These are phyloP conservation scores for Lethrus apterus DNA, from an alignment of 1,140 invertebrate species.

Conservation along the genomic window DNA sequence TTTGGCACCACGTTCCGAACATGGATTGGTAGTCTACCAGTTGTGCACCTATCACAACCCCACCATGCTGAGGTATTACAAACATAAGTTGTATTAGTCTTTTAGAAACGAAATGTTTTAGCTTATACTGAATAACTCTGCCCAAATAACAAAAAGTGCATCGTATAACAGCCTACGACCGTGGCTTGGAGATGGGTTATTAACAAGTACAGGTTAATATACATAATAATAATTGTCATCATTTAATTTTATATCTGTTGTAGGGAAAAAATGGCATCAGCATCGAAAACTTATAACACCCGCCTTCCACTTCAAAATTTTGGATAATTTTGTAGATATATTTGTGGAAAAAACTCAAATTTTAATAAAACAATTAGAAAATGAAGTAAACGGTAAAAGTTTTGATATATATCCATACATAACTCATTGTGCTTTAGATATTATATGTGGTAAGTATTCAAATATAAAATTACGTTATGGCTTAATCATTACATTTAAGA, in stretches of 20 bases:
- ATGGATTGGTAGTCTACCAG: too few species aligned
- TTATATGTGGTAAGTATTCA: constrained; percentile 57
- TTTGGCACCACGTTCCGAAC: too few species aligned
- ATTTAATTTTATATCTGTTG: neutral
- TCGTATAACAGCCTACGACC: constrained; percentile 50
- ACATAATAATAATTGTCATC: neutral
- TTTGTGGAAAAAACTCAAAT: constrained; percentile 69
- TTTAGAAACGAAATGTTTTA: too few species aligned
- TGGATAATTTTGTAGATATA: constrained; percentile 75
- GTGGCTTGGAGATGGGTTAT: constrained; percentile 46
- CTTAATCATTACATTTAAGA: neutral
- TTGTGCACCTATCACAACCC: too few species aligned
- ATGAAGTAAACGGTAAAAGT: constrained; percentile 49
- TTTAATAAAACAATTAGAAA: constrained; percentile 56
- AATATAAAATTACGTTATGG: neutral
- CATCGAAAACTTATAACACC: constrained; percentile 79
- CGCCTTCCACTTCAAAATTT: constrained; percentile 82
- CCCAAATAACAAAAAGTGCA: constrained; percentile 49
- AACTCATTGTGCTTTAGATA: constrained; percentile 67
- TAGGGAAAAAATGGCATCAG: constrained; percentile 51
- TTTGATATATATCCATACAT: constrained; percentile 73
- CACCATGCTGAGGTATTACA: too few species aligned
- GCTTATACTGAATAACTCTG: constrained; percentile 47
- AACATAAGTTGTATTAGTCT: too few species aligned
- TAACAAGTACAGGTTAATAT: constrained; percentile 45